Base-by-base conservation (phyloP, 2,888 invertebrate species). In the Dryocosmus kuriphilus region DNA sequence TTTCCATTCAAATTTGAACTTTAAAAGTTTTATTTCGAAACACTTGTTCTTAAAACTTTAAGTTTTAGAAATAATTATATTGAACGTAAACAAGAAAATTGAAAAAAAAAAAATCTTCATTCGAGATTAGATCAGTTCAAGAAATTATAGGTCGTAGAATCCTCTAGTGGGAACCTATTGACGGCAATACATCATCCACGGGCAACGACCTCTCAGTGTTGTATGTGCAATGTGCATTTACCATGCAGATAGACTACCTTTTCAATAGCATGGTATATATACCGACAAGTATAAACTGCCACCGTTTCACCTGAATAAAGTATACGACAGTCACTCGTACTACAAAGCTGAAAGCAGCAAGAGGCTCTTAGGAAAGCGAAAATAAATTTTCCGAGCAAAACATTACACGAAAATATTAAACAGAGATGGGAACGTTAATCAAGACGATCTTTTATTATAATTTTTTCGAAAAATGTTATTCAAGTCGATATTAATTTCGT, bases 101-200 rank as follows among this genome's bases (percentile, higher is more conserved):
- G 32, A 32, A 32, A n/a, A 5, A 16, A 5, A 41, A 41, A 16
- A 41, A 41, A 5, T 41, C 41, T 38, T 14, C 46, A 46, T 5
- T 14, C 9, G 22, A 46, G 41, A 51, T n/a, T 62, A 30, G 16
- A 62, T 71, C 27, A 71, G 51, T 30, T 9, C n/a, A 30, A 30
- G 67, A 71, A 71, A 46, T 71, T 71, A 46, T 71, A 51, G 30
- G 51, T 71, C n/a, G 71, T 27, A 46, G 51, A 71, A 71, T 51
- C 32, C 81, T 77, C 80, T 79, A 76, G 81, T 81, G 75, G 77
- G 9, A 57, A 71, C 51, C 46, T 82, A 78, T 81, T 79, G 78
- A 85, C 81, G 74, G 75, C 67, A 79, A 85, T 82, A 82, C 78
- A 80, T 80, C 78, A 80, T 76, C 51, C 60, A 77, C 77, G 81